Base-by-base conservation (phyloP, 2,888 invertebrate genomes). In the Patella ulyssiponensis region DNA sequence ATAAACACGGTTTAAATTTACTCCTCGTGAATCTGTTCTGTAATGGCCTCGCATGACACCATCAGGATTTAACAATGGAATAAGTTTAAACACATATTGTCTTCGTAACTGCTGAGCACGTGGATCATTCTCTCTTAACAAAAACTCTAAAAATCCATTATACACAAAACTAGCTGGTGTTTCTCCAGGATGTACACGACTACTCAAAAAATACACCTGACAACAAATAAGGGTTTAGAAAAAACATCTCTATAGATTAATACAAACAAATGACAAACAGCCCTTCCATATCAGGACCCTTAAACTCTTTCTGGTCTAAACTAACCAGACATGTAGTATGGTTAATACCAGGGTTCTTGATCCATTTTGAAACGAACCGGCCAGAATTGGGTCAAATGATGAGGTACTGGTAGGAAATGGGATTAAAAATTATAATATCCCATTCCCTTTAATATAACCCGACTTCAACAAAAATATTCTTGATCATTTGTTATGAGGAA, bases 11-110 rank as follows among this genome's bases (percentile, higher is more conserved):
- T 97, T 97, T 44, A 97, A 92, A 92, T 97, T 97, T 44, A 96
- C 95, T 7, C 97, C 97, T 76, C 95, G 93, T 0, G 95, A 95
- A 91, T 97, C 97, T 3, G 97, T 96, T 17, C 91, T 80, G 81
- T 90, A 91, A 91, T 96, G 96, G 0, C 97, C 97, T 76, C 94
- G 93, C 12, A 95, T 95, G 1, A 97, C 97, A 1, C 97, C 97
- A 88, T 97, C 97, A 0, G 97, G 97, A 93, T 97, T 97, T 81
- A 97, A 92, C 93, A 97, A 96, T 0, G 97, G 97, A 83, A 97
- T 95, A 90, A 97, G 92, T 92, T 97, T 97, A 93, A 97, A 97
- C 83, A 97, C 96, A 87, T 86, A 92, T 76, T 89, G 86, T 87
- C 94, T 94, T 75, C 97, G 93, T 71, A 97, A 92, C 77, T 94